Evolutionary conservation across 2,797 vertebrate species (phyloP).

Genomic region (Fringilla coelebs): DNA sequence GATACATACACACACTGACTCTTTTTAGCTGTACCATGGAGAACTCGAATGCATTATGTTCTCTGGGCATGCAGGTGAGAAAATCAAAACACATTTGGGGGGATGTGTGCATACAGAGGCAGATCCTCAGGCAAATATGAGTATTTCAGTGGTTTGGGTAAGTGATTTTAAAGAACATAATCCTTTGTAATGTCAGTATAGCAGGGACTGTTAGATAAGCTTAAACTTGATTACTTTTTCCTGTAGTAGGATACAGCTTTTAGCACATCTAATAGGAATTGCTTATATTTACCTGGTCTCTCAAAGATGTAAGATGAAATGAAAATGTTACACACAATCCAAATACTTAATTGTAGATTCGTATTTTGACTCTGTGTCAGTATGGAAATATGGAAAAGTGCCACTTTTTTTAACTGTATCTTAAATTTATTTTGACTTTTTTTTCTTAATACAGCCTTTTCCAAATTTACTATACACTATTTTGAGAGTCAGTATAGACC

Average conservation of each 20-base stretch:
- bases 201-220: neutral
- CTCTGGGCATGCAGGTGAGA: neutral
- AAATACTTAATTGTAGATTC: neutral
- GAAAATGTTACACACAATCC: neutral
- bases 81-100: fast-evolving
- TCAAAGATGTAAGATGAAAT: neutral
- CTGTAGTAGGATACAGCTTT: neutral
- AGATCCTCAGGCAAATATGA: neutral
- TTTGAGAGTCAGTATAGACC: neutral
- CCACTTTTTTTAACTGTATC: neutral
- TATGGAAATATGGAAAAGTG: neutral
- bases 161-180: neutral
- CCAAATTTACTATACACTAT: neutral
- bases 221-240: neutral
- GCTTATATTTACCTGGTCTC: neutral
- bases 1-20: neutral
- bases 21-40: neutral
- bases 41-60: neutral
- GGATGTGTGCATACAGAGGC: neutral
- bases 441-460: neutral
- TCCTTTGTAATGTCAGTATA: neutral
- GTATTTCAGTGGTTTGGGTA: neutral
- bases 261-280: neutral
- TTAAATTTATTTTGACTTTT: neutral
- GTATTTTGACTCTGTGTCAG: neutral